Base-by-base conservation (phyloP, 1,140 invertebrate species). In the Pseudobourletiella spinata region DNA sequence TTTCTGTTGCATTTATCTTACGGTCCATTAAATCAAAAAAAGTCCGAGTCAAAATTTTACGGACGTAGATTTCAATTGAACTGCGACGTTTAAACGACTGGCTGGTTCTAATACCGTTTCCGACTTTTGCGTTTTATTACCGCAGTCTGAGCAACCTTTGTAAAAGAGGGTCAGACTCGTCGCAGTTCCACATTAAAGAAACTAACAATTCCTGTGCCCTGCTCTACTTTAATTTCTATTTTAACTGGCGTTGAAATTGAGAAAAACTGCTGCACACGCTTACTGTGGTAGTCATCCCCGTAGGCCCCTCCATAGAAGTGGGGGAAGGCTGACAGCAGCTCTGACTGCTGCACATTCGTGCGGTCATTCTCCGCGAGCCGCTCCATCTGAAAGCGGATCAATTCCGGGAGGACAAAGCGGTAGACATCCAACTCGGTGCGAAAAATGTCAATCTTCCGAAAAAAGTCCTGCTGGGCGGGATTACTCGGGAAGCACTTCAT, bases 381-480 rank as follows among this genome's bases (percentile, higher is more conserved):
- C 24, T 56, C 16, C 32, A 52, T 57, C 28, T 63, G 55, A 3
- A 63, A 50, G 20, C 20, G n/a, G 24, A 50, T 28, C 3, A 43
- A 44, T 26, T 42, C 55, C 15, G 55, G 61, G 22, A 63, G 39
- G 15, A 57, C 28, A 52, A 44, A 4, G n/a, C 43, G 8, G 26
- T 63, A 63, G 1, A 63, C 32, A n/a, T 39, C 18, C 15, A 32
- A 51, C 24, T 63, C 61, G 20, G 57, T 63, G 16, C 44, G 35
- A 24, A 63, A 63, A 30, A 63, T 22, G 46, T 63, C 56, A n/a
- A 56, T 58, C 8, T 63, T 56, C 6, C 46, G 25, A 22, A 63
- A 44, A 24, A 63, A 42, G 15, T 63, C 56, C 39, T 63, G 61
- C 14, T 56, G 8, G 24, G 48, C 55, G 16, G 56, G 55, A 48